Conservation (phyloP, 2,888 invertebrate genomes). For the Lepidochrysops patricia region DNA sequence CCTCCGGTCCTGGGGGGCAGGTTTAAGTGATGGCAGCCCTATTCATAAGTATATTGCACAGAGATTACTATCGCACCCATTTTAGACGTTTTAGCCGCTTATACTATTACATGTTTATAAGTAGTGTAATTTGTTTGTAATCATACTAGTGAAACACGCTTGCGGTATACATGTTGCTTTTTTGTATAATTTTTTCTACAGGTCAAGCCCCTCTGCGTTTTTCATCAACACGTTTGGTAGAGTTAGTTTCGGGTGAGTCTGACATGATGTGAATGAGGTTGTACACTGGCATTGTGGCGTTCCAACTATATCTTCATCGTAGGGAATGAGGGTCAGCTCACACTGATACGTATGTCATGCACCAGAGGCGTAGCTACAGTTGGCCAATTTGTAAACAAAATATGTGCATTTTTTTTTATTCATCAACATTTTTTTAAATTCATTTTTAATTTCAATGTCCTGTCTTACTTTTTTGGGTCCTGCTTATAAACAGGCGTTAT, state of each 20-base stretch:
- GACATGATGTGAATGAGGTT: slow-evolving; percentile 68
- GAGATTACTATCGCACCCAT: background rate
- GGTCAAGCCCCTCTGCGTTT: slow-evolving; percentile 81
- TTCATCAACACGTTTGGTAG: slow-evolving; percentile 81
- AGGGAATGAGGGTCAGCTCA: too few species aligned
- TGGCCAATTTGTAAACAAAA: background rate
- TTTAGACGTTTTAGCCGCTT: background rate
- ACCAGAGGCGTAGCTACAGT: background rate
- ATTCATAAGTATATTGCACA: too few species aligned
- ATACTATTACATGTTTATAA: slow-evolving; percentile 26
- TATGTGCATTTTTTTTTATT: too few species aligned
- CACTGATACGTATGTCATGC: slow-evolving; percentile 39
- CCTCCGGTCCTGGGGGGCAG: too few species aligned
- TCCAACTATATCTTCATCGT: slow-evolving; percentile 56
- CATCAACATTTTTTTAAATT: too few species aligned
- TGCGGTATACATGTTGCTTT: slow-evolving; percentile 55
- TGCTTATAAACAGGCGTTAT: too few species aligned
- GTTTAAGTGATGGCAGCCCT: too few species aligned
- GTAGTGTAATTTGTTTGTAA: slow-evolving; percentile 53
- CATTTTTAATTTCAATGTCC: too few species aligned
- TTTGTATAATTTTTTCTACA: slow-evolving; percentile 79
- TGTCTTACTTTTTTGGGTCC: too few species aligned
- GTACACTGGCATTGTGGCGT: slow-evolving; percentile 71
- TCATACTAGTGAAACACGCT: slow-evolving; percentile 48
- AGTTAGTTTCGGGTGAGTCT: slow-evolving; percentile 83